Percentiles rank a stretch among this genome's conserved stretches.
Conservation (phyloP, 2,113 vertebrate species). For the Crotalus horridus region DNA sequence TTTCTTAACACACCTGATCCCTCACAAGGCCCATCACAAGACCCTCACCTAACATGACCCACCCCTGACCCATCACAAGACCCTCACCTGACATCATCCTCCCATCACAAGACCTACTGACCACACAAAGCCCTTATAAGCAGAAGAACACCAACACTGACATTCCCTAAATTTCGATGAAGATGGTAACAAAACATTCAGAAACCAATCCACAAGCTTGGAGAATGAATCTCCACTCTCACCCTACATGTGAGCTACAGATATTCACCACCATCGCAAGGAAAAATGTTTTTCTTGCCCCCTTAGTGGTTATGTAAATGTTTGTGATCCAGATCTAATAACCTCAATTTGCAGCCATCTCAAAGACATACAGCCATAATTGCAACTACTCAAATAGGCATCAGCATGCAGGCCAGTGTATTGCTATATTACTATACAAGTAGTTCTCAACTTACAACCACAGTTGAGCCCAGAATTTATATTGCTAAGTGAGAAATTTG, state of each 20-base stretch:
- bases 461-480: neutral
- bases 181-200: neutral
- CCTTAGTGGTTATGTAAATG: neutral
- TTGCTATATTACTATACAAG: neutral
- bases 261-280: neutral
- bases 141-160: neutral
- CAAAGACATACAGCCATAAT: neutral
- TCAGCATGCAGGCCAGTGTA: neutral
- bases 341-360: neutral
- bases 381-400: neutral
- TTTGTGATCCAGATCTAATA: neutral
- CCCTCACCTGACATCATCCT: neutral
- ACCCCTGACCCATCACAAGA: no score
- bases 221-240: neutral
- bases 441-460: neutral
- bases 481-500: neutral
- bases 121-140: neutral
- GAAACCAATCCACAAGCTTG: neutral
- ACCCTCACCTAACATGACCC: neutral
- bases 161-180: neutral
- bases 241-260: neutral
- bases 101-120: neutral
- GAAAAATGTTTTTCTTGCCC: neutral
- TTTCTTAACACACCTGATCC: neutral
- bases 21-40: neutral